Evolutionary conservation across 2,113 vertebrate species (phyloP).

Genomic region (Nipponia nippon): DNA sequence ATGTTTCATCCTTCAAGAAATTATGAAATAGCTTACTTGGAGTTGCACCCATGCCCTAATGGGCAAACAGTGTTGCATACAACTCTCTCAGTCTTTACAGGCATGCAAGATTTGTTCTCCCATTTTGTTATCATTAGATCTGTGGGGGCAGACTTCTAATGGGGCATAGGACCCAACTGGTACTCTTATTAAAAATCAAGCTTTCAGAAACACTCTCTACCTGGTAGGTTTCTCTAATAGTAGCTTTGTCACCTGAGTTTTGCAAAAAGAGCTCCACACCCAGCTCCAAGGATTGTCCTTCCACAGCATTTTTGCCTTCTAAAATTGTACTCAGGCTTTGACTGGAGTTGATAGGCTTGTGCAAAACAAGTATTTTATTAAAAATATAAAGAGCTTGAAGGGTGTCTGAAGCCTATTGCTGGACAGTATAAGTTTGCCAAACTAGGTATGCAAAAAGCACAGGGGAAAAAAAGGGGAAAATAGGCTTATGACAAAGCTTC

Average conservation of each 20-base stretch:
- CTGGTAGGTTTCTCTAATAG: neutral
- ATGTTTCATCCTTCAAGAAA: neutral
- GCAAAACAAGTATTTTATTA: neutral
- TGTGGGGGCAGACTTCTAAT: neutral
- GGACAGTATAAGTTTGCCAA: neutral
- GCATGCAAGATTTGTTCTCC: neutral
- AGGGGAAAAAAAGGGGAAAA: neutral
- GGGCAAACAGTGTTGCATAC: neutral
- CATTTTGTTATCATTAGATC: neutral
- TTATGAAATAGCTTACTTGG: neutral
- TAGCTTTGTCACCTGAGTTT: neutral
- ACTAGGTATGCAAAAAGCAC: neutral
- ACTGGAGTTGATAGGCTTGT: neutral
- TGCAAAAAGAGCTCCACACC: neutral
- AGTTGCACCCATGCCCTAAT: neutral
- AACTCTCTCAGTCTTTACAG: neutral
- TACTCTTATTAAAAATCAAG: neutral
- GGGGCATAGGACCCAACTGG: neutral
- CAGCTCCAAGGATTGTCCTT: neutral
- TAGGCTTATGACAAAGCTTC: neutral
- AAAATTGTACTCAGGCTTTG: neutral
- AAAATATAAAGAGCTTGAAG: neutral
- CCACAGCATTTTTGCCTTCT: neutral
- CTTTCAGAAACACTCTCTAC: neutral
- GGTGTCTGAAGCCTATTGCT: neutral